These are phyloP conservation scores for Ceratoteleas bidentatus DNA, from an alignment of 1,140 invertebrate genomes.

Conservation along the genomic window DNA sequence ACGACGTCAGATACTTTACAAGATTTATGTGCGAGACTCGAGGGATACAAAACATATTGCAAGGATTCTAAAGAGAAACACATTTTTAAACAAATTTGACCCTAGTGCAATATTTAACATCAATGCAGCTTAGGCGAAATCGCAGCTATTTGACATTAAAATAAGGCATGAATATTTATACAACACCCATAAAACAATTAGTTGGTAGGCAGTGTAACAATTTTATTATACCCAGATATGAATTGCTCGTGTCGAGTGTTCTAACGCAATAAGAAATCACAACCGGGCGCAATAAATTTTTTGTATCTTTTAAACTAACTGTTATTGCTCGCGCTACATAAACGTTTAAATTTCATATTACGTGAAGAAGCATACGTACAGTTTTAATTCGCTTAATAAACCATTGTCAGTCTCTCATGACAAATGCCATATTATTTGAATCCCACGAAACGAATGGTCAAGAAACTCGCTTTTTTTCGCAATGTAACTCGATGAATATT, in stretches of 20 bases:
- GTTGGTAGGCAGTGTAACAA: slow-evolving; percentile 14
- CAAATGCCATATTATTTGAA: slow-evolving; percentile 11
- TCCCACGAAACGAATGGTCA: not conserved
- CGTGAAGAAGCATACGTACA: slow-evolving; percentile 2
- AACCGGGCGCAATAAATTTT: slow-evolving; percentile 33
- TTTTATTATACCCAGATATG: slow-evolving; percentile 38
- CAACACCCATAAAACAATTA: slow-evolving; percentile 20
- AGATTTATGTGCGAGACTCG: slow-evolving; percentile 49
- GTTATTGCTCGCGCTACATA: slow-evolving; percentile 10
- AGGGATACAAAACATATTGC: slow-evolving; percentile 34
- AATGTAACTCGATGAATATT: not conserved
- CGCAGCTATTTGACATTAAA: not conserved
- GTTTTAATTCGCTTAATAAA: slow-evolving; percentile 15
- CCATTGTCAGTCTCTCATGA: not conserved
- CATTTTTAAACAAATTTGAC: slow-evolving; percentile 39
- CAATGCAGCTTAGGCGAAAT: slow-evolving; percentile 3
- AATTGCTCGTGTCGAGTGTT: slow-evolving; percentile 21
- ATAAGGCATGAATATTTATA: slow-evolving; percentile 8
- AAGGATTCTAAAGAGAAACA: slow-evolving; percentile 27
- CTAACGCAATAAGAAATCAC: slow-evolving; percentile 27
- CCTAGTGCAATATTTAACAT: slow-evolving; percentile 34
- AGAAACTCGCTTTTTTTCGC: too few relatives aligned
- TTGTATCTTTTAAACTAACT: slow-evolving; percentile 42
- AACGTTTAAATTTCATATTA: slow-evolving; percentile 48
- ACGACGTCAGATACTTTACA: slow-evolving; percentile 46